phyloP scores from a whole-genome alignment of 2,797 vertebrate genomes.

The Rhinogobio ventralis region DNA sequence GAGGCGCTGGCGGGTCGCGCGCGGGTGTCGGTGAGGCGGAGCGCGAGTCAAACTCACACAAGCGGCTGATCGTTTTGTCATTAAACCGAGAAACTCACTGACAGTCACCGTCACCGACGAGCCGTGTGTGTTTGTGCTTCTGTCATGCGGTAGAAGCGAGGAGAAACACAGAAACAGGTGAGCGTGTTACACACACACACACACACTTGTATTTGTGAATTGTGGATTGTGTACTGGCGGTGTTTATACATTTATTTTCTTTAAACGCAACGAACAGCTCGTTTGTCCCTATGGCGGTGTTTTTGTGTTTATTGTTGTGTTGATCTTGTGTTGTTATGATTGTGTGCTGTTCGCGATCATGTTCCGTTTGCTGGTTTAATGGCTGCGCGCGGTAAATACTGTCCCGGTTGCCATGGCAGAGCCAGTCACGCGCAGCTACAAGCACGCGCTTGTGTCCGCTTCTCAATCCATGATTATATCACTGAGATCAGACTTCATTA shows the following conservation, averaged over 20 bases:
- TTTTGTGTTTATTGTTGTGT: not conserved
- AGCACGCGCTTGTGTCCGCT: not conserved
- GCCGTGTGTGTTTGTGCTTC: slow-evolving; percentile 13
- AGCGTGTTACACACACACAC: slow-evolving; percentile 4
- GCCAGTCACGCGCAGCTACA: slow-evolving; percentile 31
- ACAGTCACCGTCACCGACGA: slow-evolving; percentile 2
- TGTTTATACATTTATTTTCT: not conserved
- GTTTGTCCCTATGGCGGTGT: not conserved
- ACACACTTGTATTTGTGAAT: not conserved
- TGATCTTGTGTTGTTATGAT: not conserved
- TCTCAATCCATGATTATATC: too few relatives aligned
- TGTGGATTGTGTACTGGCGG: not conserved
- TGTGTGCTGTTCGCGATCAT: not conserved
- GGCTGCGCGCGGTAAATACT: slow-evolving; percentile 35
- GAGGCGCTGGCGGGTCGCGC: slow-evolving; percentile 19
- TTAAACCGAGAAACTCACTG: slow-evolving; percentile 10
- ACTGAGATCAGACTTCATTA: too few relatives aligned
- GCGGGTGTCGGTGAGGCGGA: slow-evolving; percentile 5
- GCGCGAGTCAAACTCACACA: slow-evolving; percentile 24
- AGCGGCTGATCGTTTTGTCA: not conserved
- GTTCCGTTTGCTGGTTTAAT: slow-evolving; percentile 23
- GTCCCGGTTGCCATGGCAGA: slow-evolving; percentile 56
- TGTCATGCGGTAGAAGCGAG: slow-evolving; percentile 47
- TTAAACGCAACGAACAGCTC: too few relatives aligned
- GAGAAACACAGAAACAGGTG: slow-evolving; percentile 47